These are phyloP conservation scores for Scolopax bukidnonensis DNA, from an alignment of 2,797 vertebrate species.

Conservation along the genomic window DNA sequence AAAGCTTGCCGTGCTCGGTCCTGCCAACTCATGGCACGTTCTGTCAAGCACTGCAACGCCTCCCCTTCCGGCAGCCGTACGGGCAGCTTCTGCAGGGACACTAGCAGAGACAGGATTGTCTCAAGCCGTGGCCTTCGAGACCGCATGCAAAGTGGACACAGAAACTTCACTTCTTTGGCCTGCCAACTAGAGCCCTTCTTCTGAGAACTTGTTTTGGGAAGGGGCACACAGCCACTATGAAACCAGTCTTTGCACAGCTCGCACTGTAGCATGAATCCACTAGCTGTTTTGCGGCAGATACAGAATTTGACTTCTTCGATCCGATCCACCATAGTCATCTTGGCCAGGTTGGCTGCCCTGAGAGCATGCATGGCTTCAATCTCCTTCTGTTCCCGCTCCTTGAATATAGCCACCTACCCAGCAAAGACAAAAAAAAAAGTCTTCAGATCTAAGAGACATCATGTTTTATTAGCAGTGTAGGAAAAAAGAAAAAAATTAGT, in stretches of 20 bases:
- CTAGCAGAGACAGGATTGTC: slow-evolving; percentile 94
- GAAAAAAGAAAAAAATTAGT: background rate
- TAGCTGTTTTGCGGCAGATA: slow-evolving; percentile 94
- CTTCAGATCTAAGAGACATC: background rate
- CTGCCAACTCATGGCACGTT: slow-evolving; percentile 99
- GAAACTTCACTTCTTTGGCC: slow-evolving; percentile 95
- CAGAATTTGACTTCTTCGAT: slow-evolving; percentile 99
- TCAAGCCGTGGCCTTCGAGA: slow-evolving; percentile 94
- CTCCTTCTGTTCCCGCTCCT: slow-evolving; percentile 94
- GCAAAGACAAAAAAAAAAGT: background rate
- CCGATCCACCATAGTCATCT: slow-evolving; percentile 97
- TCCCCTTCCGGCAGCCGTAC: slow-evolving; percentile 95
- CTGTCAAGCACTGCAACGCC: slow-evolving; percentile 95
- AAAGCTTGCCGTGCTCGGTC: slow-evolving; percentile 94
- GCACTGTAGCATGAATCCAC: slow-evolving; percentile 97
- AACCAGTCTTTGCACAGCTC: slow-evolving; percentile 99
- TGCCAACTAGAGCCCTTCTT: slow-evolving; percentile 93
- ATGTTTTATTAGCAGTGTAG: background rate
- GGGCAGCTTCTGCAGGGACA: slow-evolving; percentile 96
- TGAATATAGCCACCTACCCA: slow-evolving; percentile 89
- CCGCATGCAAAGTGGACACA: slow-evolving; percentile 95
- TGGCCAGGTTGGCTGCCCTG: slow-evolving; percentile 92
- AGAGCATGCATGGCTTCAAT: slow-evolving; percentile 94
- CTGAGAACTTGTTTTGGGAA: slow-evolving; percentile 92
- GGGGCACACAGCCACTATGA: slow-evolving; percentile 93